A percentile compares a stretch with the other conserved stretches of the same genome.
These are phyloP conservation scores for Leucosticte australis DNA, from an alignment of 2,113 vertebrate genomes.

Conservation along the genomic window DNA sequence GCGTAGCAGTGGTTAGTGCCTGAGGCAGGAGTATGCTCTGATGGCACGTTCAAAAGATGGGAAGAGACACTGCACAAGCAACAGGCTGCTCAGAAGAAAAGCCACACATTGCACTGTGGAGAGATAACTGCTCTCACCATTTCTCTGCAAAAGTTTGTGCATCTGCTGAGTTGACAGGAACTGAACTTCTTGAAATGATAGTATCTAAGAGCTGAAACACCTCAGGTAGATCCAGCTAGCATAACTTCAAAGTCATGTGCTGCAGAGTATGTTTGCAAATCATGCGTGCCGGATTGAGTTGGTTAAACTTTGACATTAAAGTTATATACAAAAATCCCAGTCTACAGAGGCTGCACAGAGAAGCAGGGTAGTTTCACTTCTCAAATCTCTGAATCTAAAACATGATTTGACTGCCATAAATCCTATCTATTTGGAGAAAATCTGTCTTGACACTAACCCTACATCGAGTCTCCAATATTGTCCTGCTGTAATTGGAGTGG, in stretches of 20 bases:
- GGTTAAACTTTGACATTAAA: neutral
- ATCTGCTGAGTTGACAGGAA: neutral
- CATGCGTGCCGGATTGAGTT: neutral
- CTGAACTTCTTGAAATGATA: neutral
- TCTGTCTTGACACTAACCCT: neutral
- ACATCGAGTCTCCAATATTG: neutral
- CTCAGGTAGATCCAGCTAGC: neutral
- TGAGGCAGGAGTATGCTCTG: neutral
- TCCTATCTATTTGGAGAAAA: neutral
- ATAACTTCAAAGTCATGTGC: neutral
- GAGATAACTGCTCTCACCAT: neutral
- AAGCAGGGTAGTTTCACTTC: neutral
- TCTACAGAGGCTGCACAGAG: neutral
- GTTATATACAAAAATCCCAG: neutral
- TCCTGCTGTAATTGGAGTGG: conserved; percentile 29
- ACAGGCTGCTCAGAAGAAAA: neutral
- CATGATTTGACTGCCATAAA: neutral
- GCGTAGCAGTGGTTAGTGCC: neutral
- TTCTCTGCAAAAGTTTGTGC: neutral
- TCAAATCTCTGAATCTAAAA: neutral
- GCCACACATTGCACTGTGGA: neutral
- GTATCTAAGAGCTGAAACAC: neutral
- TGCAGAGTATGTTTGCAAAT: neutral
- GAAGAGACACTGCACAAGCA: neutral
- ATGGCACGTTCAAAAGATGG: neutral